Conservation (phyloP, 2,797 vertebrate species). For the Sebastes iracundus region DNA sequence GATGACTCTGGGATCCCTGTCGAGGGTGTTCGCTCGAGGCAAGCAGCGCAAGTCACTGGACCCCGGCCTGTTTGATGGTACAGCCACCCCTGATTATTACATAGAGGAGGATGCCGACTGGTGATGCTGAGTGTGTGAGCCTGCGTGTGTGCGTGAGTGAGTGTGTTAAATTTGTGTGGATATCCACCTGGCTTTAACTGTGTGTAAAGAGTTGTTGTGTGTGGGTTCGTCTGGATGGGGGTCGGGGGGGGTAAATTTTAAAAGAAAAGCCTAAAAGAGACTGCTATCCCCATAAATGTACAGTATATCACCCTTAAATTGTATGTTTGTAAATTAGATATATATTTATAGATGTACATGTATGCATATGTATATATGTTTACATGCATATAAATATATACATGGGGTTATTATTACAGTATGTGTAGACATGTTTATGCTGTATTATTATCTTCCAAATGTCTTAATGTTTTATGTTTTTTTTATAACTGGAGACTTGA, state of each 20-base stretch:
- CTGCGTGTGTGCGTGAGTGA: slow-evolving; percentile 43
- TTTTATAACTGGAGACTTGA: slow-evolving; percentile 96
- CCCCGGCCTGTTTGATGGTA: slow-evolving; percentile 96
- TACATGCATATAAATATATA: slow-evolving; percentile 84
- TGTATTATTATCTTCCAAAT: slow-evolving; percentile 87
- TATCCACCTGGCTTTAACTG: slow-evolving; percentile 50
- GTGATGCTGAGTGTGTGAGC: slow-evolving; percentile 83
- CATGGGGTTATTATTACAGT: slow-evolving; percentile 69
- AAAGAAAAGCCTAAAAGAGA: slow-evolving; percentile 67
- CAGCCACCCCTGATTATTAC: slow-evolving; percentile 95
- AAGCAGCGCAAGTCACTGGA: slow-evolving; percentile 98
- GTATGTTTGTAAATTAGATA: slow-evolving; percentile 86
- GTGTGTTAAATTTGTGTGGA: slow-evolving; percentile 48
- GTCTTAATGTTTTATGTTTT: slow-evolving; percentile 77
- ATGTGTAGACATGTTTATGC: slow-evolving; percentile 88
- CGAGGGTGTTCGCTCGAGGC: slow-evolving; percentile 93
- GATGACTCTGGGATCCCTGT: slow-evolving; percentile 97
- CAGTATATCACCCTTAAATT: slow-evolving; percentile 86
- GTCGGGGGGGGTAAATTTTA: slow-evolving; percentile 31
- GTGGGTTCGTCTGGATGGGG: slow-evolving; percentile 27
- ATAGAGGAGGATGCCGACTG: slow-evolving; percentile 98
- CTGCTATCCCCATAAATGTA: slow-evolving; percentile 88
- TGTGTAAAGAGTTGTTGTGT: slow-evolving; percentile 41
- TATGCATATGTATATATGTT: slow-evolving; percentile 87
- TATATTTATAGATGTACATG: slow-evolving; percentile 87